Evolutionary conservation across 2,888 invertebrate genomes (phyloP).

Genomic region (Pseudococcus longispinus): DNA sequence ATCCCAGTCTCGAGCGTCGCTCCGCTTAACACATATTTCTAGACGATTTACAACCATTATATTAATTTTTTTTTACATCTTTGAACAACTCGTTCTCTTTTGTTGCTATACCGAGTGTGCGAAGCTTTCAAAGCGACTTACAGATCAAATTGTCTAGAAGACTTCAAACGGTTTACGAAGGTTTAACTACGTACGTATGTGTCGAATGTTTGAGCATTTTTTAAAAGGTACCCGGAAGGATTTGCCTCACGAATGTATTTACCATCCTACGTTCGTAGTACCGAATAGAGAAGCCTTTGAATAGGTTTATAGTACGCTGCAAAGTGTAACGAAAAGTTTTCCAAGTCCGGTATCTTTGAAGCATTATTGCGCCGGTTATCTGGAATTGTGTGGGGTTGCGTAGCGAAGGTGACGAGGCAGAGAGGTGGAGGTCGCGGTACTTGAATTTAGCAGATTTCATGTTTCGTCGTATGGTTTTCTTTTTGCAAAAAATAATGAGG

Average conservation of each 20-base stretch:
- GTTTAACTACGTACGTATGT: not conserved
- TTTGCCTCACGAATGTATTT: not conserved
- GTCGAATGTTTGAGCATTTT: conserved; percentile 14
- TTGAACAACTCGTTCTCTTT: not conserved
- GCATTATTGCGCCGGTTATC: not conserved
- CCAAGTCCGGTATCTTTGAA: not conserved
- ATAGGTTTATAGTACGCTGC: not conserved
- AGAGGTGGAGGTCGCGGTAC: not conserved
- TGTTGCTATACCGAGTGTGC: not conserved
- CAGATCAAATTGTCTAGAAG: conserved; percentile 1
- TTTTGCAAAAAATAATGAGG: not conserved
- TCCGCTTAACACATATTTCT: conserved; percentile 10
- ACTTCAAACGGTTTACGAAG: not conserved
- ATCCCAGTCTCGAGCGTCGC: not conserved
- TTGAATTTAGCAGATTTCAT: not conserved
- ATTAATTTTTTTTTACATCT: conserved; percentile 24
- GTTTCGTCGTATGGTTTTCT: not conserved
- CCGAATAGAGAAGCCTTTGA: not conserved
- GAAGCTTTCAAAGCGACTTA: not conserved
- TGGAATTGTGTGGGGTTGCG: not conserved
- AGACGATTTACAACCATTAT: conserved; percentile 28
- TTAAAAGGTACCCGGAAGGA: conserved; percentile 2
- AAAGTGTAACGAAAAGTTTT: not conserved
- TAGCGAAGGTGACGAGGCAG: not conserved
- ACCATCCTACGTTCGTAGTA: not conserved